Base-by-base conservation (phyloP, 2,888 invertebrate species). In the Xestia rhomboidea region DNA sequence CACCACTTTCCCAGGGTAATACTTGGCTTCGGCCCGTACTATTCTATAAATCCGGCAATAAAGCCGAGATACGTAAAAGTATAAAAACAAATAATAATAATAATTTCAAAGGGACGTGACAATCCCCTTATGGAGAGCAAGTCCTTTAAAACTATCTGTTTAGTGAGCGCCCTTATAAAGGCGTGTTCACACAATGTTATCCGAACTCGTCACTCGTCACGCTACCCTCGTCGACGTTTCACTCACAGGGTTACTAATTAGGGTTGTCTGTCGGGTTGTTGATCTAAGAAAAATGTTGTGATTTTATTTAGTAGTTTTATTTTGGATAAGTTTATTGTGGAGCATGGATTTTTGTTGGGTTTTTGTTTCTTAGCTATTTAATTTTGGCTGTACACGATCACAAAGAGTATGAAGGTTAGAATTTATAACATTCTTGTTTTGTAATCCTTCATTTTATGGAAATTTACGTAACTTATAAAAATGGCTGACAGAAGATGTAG, bases 221-320 rank as follows among this genome's bases (percentile, higher is more conserved):
- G 79, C 78, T 51, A 85, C 85, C 85, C 85, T 70, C 49, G 76
- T 79, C 79, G 18, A 79, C 76, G 82, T 70, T 73, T 84, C 85
- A 74, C 75, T 70, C 49, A 49, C 78, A 78, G 72, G 62, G 11
- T 34, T 49, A 64, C 74, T 73, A 84, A 85, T 82, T 75, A 84
- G 85, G 82, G 85, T 38, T 84, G 82, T 34, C 80, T 84, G 82
- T 34, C 80, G 18, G 15, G 15, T 8, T 21, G 46, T 18, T 34
- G 30, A 2, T 46, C 27, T 34, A 11, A 24, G 13, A 57, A 64
- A 54, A 64, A 18, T 44, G 4, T 13, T 21, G 2, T 18, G n/a
- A 10, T n/a, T n/a, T n/a, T 60, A 34, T 57, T 62, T n/a, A 46
- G 24, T 30, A 15, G 24, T 63, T 1, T 63, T 21, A 18, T 49